phyloP scores from a whole-genome alignment of 2,113 vertebrate species.

The Lepidothrix coronata region DNA sequence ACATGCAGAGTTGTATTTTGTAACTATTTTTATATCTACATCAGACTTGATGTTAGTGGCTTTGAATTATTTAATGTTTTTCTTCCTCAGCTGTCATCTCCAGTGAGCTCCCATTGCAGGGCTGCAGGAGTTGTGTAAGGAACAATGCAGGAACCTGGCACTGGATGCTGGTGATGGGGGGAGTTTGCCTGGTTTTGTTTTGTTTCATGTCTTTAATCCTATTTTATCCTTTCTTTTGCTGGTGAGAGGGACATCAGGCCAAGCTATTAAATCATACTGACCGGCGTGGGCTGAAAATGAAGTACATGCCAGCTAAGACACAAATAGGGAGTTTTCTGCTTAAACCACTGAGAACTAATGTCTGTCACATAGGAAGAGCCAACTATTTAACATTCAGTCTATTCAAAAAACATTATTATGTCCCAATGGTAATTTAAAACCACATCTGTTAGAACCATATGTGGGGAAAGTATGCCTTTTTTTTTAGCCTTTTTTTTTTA shows the following conservation, averaged over 20 bases:
- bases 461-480: neutral
- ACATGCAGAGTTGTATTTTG: constrained; percentile 62
- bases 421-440: constrained; percentile 55
- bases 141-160: constrained; percentile 39
- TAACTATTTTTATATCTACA: constrained; percentile 80
- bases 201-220: neutral
- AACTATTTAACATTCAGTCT: constrained; percentile 45
- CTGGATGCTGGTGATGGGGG: neutral
- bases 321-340: neutral
- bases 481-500: neutral
- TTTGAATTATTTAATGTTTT: constrained; percentile 81
- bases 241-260: neutral
- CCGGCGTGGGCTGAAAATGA: neutral
- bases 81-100: constrained; percentile 74
- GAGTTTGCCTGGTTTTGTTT: neutral
- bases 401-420: constrained; percentile 53
- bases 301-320: neutral
- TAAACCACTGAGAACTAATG: neutral
- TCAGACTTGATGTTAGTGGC: constrained; percentile 74
- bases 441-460: constrained; percentile 51
- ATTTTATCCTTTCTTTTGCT: constrained; percentile 15
- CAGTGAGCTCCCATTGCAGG: constrained; percentile 49
- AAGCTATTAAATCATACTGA: constrained; percentile 40
- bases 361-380: constrained; percentile 52
- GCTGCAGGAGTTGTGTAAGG: constrained; percentile 24